Conservation (phyloP, 64 coral and sea anemone genomes). For the Pocillopora verrucosa region DNA sequence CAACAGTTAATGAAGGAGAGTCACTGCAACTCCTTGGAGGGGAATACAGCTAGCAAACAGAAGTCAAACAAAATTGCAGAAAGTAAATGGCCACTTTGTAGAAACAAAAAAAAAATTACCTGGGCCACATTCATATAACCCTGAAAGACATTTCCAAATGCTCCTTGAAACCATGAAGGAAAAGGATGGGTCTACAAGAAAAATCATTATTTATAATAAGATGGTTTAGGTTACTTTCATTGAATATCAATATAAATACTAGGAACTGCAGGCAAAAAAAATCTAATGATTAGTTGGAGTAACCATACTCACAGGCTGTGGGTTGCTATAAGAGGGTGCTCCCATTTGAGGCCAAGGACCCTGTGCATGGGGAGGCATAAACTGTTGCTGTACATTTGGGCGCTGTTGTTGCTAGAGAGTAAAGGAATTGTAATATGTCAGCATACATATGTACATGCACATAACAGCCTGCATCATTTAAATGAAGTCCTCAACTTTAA, state of each 20-base stretch:
- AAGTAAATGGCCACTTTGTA: neutral
- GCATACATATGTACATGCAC: too few relatives aligned
- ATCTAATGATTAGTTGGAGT: too few relatives aligned
- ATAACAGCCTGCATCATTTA: too few relatives aligned
- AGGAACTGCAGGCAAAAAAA: neutral
- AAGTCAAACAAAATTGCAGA: neutral
- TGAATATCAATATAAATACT: neutral
- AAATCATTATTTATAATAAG: neutral
- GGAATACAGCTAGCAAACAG: too few relatives aligned
- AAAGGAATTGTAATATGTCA: neutral
- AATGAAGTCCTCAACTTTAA: too few relatives aligned
- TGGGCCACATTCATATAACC: conserved; percentile 18
- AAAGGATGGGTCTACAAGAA: conserved; percentile 1
- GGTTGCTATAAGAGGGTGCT: neutral
- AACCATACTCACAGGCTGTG: neutral
- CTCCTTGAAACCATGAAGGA: conserved; percentile 31
- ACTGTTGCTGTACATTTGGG: neutral
- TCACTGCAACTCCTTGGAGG: too few relatives aligned
- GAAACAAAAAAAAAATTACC: neutral
- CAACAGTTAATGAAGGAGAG: too few relatives aligned
- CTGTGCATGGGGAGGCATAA: conserved; percentile 1
- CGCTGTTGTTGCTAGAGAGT: neutral
- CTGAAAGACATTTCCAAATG: conserved; percentile 23
- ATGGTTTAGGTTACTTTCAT: neutral
- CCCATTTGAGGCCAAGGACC: conserved; percentile 26